These are phyloP conservation scores for Monomorium pharaonis DNA, from an alignment of 1,140 invertebrate genomes.

Conservation along the genomic window DNA sequence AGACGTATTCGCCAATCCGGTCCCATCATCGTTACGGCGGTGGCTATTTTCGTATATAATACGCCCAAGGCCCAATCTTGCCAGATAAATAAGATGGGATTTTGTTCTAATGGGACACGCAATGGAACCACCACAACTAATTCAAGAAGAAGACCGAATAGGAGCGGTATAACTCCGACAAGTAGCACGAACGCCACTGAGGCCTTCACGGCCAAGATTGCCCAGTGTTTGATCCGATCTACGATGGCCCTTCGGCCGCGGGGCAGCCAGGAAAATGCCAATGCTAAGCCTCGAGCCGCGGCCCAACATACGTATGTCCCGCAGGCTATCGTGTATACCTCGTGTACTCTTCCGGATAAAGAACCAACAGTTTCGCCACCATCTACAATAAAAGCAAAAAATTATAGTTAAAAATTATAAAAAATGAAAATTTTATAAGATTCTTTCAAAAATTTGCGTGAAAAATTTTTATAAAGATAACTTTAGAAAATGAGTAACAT, in stretches of 20 bases:
- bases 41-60: constrained; percentile 99
- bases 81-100: constrained; percentile 97
- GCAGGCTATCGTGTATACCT: constrained; percentile 97
- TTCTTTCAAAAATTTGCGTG: neutral
- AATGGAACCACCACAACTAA: constrained; percentile 96
- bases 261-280: constrained; percentile 94
- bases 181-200: constrained; percentile 92
- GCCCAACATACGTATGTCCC: constrained; percentile 98
- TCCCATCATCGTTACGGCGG: constrained; percentile 98
- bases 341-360: constrained; percentile 92
- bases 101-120: constrained; percentile 96
- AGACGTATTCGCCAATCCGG: constrained; percentile 97
- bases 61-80: constrained; percentile 99
- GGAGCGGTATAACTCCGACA: constrained; percentile 95
- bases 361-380: constrained; percentile 70
- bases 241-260: constrained; percentile 93
- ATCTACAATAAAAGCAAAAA: constrained; percentile 66
- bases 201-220: constrained; percentile 88
- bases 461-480: constrained; percentile 12
- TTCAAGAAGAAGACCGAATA: constrained; percentile 96
- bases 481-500: neutral
- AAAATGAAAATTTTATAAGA: neutral
- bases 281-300: constrained; percentile 90
- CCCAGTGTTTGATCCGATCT: constrained; percentile 91
- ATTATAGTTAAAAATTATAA: constrained; percentile 26